Percentiles rank a stretch among this genome's conserved stretches.
phyloP scores from a whole-genome alignment of 2,113 vertebrate species.

The Junco hyemalis region DNA sequence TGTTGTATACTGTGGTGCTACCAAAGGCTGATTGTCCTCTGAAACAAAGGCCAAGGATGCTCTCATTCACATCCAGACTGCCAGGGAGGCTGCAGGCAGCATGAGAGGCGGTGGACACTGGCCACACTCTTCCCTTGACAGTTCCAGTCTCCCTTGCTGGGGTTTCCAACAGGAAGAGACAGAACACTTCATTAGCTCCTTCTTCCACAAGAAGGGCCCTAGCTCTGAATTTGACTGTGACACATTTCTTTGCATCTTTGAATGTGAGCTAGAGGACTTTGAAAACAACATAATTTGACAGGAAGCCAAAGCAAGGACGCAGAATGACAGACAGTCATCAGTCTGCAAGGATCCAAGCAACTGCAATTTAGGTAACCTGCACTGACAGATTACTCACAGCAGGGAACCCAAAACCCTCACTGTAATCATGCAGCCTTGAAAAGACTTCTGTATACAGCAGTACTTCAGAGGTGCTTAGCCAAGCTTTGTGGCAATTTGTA shows the following conservation, averaged over 20 bases:
- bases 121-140: not conserved
- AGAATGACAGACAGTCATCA: not conserved
- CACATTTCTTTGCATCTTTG: not conserved
- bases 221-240: not conserved
- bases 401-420: not conserved
- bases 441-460: not conserved
- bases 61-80: not conserved
- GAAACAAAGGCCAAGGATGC: not conserved
- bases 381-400: not conserved
- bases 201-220: not conserved
- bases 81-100: not conserved
- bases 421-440: not conserved
- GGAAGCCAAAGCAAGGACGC: not conserved
- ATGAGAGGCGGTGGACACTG: not conserved
- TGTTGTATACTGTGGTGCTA: not conserved
- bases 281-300: not conserved
- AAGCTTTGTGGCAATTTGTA: not conserved
- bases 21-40: not conserved
- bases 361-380: constrained; percentile 1
- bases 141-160: not conserved
- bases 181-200: not conserved
- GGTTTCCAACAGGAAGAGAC: not conserved
- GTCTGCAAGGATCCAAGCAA: not conserved
- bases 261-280: not conserved
- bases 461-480: not conserved